Percentiles rank a stretch among this genome's conserved stretches.
Conservation (phyloP, 2,113 vertebrate species). For the Peromyscus polionotus region DNA sequence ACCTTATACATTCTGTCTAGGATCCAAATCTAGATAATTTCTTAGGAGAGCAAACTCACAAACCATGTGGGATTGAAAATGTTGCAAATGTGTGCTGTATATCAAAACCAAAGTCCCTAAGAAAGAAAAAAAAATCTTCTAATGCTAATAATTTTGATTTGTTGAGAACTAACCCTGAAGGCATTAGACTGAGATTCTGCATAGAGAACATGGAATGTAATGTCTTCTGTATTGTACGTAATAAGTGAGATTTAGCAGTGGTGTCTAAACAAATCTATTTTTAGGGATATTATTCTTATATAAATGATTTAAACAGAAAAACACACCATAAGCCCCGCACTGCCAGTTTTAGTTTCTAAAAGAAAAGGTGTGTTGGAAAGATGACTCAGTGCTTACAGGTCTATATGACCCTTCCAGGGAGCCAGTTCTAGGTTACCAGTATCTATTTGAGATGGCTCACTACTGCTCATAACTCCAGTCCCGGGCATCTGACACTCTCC, state of each 20-base stretch:
- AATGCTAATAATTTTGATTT: neutral
- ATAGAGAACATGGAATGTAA: neutral
- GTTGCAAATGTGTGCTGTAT: neutral
- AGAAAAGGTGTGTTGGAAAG: neutral
- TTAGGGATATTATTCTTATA: neutral
- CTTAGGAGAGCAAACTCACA: neutral
- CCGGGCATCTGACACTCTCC: neutral
- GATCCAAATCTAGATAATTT: constrained; percentile 14
- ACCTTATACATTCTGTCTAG: neutral
- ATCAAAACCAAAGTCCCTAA: neutral
- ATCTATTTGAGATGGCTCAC: no score
- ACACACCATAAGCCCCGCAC: neutral
- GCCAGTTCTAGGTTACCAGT: neutral
- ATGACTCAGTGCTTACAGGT: neutral
- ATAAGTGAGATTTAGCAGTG: neutral
- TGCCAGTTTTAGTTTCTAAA: neutral
- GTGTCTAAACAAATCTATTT: neutral
- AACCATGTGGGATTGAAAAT: neutral
- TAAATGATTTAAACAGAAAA: constrained; percentile 14
- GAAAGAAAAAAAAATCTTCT: constrained; percentile 1
- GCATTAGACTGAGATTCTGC: neutral
- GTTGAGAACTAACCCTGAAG: neutral
- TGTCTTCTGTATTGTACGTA: neutral
- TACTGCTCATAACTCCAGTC: neutral
- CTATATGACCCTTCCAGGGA: neutral